Evolutionary conservation across 2,113 vertebrate genomes (phyloP).

Genomic region (Salvelinus namaycush): DNA sequence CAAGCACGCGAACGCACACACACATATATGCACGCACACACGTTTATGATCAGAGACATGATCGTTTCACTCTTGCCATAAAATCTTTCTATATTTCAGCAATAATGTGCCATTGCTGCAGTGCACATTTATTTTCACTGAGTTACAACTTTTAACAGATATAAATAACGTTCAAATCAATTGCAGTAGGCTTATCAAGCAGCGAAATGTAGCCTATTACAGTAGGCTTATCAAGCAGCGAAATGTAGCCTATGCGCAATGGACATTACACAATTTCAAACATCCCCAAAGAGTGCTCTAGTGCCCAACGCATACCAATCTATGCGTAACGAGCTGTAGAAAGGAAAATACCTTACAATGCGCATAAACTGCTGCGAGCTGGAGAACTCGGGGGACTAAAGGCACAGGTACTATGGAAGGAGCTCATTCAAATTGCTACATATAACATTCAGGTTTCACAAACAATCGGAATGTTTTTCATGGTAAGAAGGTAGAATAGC

Average conservation of each 20-base stretch:
- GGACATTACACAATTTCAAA: neutral
- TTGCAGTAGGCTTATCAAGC: too few species aligned
- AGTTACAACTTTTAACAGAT: neutral
- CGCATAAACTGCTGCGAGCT: slow-evolving; percentile 16
- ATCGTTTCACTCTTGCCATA: too few species aligned
- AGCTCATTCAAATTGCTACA: neutral
- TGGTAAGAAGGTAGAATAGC: neutral
- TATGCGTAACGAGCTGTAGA: slow-evolving; percentile 1
- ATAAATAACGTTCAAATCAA: neutral
- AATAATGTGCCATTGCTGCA: neutral
- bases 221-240: too few species aligned
- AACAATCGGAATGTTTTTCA: neutral
- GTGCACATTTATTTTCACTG: neutral
- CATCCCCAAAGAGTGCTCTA: neutral
- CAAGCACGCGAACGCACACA: neutral
- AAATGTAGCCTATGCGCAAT: neutral
- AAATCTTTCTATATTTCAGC: too few species aligned
- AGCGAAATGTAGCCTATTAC: too few species aligned
- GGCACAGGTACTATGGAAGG: neutral
- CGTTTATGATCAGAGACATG: neutral
- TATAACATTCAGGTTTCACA: neutral
- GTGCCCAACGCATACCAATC: neutral
- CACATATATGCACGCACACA: slow-evolving; percentile 19
- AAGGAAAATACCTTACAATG: slow-evolving; percentile 4
- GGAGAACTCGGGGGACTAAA: slow-evolving; percentile 11